A percentile compares a stretch with the other conserved stretches of the same genome.
phyloP scores from a whole-genome alignment of 2,797 vertebrate genomes.

The Ceyx erithaca region DNA sequence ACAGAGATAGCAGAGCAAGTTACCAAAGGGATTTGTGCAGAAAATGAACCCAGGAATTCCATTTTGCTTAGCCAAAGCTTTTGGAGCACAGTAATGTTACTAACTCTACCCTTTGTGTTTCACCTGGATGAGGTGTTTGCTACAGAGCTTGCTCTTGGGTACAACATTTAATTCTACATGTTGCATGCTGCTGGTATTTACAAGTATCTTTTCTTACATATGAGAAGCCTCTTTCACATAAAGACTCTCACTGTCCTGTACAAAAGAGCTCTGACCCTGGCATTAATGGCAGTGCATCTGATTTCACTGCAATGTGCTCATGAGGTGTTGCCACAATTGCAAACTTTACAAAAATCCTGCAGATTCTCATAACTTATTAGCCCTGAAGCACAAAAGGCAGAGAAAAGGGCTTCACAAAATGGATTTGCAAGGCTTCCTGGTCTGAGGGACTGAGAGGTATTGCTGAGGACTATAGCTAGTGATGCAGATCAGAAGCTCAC shows the following conservation, averaged over 20 bases:
- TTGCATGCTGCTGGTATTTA: background rate
- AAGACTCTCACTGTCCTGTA: background rate
- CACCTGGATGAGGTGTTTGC: background rate
- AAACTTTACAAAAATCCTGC: background rate
- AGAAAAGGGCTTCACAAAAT: slow-evolving; percentile 25
- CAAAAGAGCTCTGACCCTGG: background rate
- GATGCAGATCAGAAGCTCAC: background rate
- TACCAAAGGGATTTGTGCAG: background rate
- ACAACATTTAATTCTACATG: slow-evolving; percentile 4
- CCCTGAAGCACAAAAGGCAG: slow-evolving; percentile 14
- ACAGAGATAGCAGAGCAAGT: accelerated
- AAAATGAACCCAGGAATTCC: background rate
- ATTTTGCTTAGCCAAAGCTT: background rate
- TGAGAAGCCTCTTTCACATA: background rate
- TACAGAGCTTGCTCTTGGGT: background rate
- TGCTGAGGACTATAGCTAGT: background rate
- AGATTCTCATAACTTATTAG: background rate
- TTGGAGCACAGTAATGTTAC: background rate
- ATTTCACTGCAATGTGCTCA: background rate
- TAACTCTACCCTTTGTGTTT: background rate
- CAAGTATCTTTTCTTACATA: slow-evolving; percentile 13
- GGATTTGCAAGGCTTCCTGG: background rate
- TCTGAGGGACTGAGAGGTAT: background rate
- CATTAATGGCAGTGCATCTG: background rate
- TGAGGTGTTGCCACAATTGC: background rate